A percentile compares a stretch with the other conserved stretches of the same genome.
Conservation (phyloP, 2,888 invertebrate genomes). For the Dryomyza anilis region DNA sequence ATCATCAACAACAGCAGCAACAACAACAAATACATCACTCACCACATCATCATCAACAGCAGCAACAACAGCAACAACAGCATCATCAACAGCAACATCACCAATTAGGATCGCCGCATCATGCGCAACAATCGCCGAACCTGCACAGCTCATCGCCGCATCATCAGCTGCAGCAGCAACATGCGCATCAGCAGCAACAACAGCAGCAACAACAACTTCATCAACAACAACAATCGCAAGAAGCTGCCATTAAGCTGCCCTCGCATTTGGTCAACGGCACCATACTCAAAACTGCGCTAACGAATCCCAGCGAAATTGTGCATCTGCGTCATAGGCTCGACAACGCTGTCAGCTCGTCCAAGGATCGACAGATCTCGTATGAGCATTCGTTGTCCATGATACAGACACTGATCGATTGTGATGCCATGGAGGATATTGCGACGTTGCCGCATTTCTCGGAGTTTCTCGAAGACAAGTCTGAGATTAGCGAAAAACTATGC, state of each 20-base stretch:
- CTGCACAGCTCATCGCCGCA: constrained; percentile 47
- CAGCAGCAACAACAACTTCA: constrained; percentile 26
- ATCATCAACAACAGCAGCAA: constrained; percentile 53
- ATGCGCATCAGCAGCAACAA: constrained; percentile 51
- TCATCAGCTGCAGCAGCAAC: constrained; percentile 47
- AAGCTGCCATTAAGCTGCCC: constrained; percentile 62
- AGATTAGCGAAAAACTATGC: constrained; percentile 89
- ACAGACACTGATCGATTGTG: constrained; percentile 91
- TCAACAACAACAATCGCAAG: constrained; percentile 52
- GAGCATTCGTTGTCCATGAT: constrained; percentile 89
- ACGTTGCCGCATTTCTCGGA: constrained; percentile 90
- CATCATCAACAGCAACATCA: constrained; percentile 53
- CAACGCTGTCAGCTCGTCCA: constrained; percentile 84
- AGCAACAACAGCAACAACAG: constrained; percentile 50
- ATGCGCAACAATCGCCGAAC: constrained; percentile 55
- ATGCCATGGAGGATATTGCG: constrained; percentile 95
- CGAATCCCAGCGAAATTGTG: constrained; percentile 91
- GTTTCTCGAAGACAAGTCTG: constrained; percentile 87
- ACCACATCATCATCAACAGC: constrained; percentile 44
- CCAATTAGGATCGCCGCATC: constrained; percentile 43
- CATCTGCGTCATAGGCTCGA: constrained; percentile 87
- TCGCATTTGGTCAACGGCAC: constrained; percentile 88
- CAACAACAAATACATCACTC: constrained; percentile 49
- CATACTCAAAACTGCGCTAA: constrained; percentile 91
- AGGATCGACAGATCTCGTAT: constrained; percentile 81